Percentiles rank a stretch among this genome's conserved stretches.
These are phyloP conservation scores for Prunella fulvescens DNA, from an alignment of 2,113 vertebrate genomes.

Conservation along the genomic window DNA sequence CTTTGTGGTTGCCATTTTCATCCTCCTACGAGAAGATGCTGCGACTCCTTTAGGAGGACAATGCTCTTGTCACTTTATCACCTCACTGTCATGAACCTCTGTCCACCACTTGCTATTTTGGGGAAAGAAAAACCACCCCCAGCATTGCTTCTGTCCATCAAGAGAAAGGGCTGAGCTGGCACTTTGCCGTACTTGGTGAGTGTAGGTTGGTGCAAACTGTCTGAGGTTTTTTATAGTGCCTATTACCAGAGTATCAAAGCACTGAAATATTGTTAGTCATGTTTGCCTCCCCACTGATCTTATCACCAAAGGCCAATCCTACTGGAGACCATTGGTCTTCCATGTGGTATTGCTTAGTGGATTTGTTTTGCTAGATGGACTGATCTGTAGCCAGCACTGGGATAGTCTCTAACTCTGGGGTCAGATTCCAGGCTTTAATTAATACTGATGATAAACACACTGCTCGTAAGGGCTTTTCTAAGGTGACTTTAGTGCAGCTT, in stretches of 20 bases:
- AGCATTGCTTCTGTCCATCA: not conserved
- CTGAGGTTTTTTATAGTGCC: not conserved
- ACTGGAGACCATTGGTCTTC: not conserved
- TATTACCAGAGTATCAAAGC: slow-evolving; percentile 5
- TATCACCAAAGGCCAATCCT: not conserved
- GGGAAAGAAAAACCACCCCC: not conserved
- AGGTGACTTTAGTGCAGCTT: not conserved
- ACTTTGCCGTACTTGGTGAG: not conserved
- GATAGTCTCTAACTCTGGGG: not conserved
- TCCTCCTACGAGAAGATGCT: not conserved
- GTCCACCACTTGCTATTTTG: not conserved
- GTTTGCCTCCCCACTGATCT: not conserved
- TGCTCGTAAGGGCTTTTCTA: not conserved
- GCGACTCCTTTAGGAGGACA: not conserved
- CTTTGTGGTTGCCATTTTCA: not conserved
- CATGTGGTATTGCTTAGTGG: not conserved
- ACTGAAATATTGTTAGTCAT: not conserved
- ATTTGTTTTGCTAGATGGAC: not conserved
- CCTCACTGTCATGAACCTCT: not conserved
- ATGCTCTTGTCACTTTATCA: not conserved
- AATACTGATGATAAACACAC: not conserved
- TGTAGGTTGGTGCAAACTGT: not conserved
- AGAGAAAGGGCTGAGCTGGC: not conserved
- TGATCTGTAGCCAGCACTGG: not conserved
- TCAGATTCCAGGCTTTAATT: not conserved